These are phyloP conservation scores for Ornithoptera alexandrae DNA, from an alignment of 2,888 invertebrate species.

Conservation along the genomic window DNA sequence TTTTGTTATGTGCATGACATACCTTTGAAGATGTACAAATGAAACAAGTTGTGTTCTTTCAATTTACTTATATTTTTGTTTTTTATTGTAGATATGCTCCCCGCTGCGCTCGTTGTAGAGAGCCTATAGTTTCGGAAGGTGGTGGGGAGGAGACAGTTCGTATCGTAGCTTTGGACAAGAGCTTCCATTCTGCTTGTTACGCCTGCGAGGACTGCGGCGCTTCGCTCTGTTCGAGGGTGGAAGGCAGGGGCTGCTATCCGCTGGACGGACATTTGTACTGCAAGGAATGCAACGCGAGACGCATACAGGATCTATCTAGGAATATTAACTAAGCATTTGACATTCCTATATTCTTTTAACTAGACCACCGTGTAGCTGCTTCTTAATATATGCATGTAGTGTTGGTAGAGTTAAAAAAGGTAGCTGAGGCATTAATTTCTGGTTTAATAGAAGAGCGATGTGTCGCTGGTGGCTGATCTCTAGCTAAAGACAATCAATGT, in stretches of 20 bases:
- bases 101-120: conserved; percentile 95
- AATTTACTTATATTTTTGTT: too few relatives aligned
- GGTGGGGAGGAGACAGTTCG: conserved; percentile 98
- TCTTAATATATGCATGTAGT: too few relatives aligned
- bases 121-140: conserved; percentile 97
- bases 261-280: conserved; percentile 97
- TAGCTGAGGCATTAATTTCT: too few relatives aligned
- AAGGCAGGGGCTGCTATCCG: conserved; percentile 98
- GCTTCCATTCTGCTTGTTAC: conserved; percentile 97
- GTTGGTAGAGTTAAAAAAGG: too few relatives aligned
- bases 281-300: conserved; percentile 95
- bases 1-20: too few relatives aligned
- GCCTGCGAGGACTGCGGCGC: conserved; percentile 97
- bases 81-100: conserved; percentile 87
- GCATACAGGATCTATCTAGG: conserved; percentile 93
- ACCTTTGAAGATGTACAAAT: too few relatives aligned
- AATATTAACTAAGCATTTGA: conserved; percentile 56
- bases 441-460: too few relatives aligned
- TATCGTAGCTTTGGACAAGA: conserved; percentile 97
- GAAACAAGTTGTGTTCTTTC: too few relatives aligned
- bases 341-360: too few relatives aligned
- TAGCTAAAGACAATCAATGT: too few relatives aligned
- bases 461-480: too few relatives aligned
- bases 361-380: too few relatives aligned
- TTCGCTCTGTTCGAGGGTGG: conserved; percentile 93